Conservation (phyloP, 2,888 invertebrate genomes). For the Candidula unifasciata region DNA sequence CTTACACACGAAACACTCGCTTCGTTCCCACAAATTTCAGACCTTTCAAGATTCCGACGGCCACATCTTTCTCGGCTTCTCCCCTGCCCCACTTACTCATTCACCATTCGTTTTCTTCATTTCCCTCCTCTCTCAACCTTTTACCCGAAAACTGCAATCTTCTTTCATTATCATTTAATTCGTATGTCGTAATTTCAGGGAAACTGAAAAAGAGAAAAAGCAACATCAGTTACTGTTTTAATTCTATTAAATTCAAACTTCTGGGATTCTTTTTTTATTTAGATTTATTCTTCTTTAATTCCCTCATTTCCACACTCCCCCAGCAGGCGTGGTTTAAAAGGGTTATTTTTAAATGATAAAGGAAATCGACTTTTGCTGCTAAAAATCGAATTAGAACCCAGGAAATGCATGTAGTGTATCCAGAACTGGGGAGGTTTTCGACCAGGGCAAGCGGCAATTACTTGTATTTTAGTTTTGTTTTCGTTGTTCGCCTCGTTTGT, state of each 20-base stretch:
- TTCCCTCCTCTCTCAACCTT: background rate
- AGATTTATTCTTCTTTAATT: background rate
- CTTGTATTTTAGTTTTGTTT: background rate
- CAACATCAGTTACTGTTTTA: background rate
- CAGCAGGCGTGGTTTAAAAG: background rate
- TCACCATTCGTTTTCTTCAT: background rate
- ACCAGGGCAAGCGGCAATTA: background rate
- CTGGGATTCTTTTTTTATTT: background rate
- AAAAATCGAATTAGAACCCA: slow-evolving; percentile 7
- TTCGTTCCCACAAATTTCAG: slow-evolving; percentile 2
- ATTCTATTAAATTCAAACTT: background rate
- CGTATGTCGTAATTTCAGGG: background rate
- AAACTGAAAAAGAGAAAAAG: background rate
- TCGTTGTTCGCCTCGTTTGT: no score
- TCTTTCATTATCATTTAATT: background rate
- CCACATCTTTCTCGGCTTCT: background rate
- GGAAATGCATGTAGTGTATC: background rate
- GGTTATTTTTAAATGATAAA: background rate
- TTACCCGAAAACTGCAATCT: background rate
- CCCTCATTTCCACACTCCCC: background rate
- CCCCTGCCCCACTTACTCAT: background rate
- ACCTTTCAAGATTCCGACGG: background rate
- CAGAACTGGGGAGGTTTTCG: background rate
- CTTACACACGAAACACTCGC: slow-evolving; percentile 1
- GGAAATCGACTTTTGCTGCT: background rate